phyloP scores from a whole-genome alignment of 2,888 invertebrate genomes.

The Tipula confusa region DNA sequence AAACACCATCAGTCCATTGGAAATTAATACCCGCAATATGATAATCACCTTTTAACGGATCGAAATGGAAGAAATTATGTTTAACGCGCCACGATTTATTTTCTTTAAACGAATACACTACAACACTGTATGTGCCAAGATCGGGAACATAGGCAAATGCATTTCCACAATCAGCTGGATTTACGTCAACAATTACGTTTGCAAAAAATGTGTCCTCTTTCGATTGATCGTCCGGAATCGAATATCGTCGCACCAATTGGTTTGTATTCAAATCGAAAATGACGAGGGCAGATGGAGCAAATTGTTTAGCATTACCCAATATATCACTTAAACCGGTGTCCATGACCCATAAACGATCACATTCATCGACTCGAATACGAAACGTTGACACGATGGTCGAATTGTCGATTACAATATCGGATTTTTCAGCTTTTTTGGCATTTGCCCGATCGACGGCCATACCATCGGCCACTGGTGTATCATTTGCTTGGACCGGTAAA shows the following conservation, averaged over 20 bases:
- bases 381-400: conserved; percentile 68
- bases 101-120: conserved; percentile 70
- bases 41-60: conserved; percentile 71
- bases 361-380: conserved; percentile 66
- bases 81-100: conserved; percentile 74
- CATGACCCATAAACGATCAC: conserved; percentile 78
- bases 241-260: conserved; percentile 62
- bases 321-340: conserved; percentile 76
- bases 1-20: conserved; percentile 83
- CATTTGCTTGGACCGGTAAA: conserved; percentile 58
- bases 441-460: conserved; percentile 39
- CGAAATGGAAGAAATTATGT: conserved; percentile 80
- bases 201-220: conserved; percentile 76
- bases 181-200: conserved; percentile 69
- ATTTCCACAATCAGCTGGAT: conserved; percentile 64
- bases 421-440: conserved; percentile 47
- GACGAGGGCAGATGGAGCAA: conserved; percentile 60
- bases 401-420: conserved; percentile 53
- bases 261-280: conserved; percentile 74
- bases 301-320: conserved; percentile 60
- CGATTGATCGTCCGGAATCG: conserved; percentile 61
- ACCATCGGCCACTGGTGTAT: conserved; percentile 34
- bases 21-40: conserved; percentile 73
- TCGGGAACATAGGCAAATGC: conserved; percentile 77
- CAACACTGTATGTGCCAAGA: conserved; percentile 67